phyloP scores from a whole-genome alignment of 1,140 invertebrate species.

The Aphaenogaster ashmeadi region DNA sequence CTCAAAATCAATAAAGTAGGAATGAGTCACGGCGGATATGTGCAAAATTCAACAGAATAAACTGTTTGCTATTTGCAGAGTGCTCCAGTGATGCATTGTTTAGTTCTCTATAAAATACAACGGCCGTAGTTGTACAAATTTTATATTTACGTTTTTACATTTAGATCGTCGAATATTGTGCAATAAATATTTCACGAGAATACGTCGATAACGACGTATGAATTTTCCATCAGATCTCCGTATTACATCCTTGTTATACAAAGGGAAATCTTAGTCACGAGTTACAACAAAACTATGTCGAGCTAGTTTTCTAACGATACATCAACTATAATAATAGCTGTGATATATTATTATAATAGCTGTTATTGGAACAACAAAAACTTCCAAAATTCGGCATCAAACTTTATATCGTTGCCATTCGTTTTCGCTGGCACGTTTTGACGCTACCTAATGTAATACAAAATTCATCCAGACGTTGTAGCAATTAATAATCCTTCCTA shows the following conservation, averaged over 20 bases:
- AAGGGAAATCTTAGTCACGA: neutral
- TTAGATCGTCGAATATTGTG: neutral
- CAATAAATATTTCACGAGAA: neutral
- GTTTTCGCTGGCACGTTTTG: neutral
- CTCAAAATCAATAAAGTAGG: slow-evolving; percentile 61
- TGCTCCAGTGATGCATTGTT: slow-evolving; percentile 36
- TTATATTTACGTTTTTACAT: slow-evolving; percentile 21
- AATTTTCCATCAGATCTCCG: neutral
- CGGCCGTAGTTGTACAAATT: slow-evolving; percentile 17
- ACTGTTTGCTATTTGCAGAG: slow-evolving; percentile 47
- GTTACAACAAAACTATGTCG: neutral
- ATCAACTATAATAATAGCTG: neutral
- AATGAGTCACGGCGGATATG: slow-evolving; percentile 34
- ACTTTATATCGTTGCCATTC: neutral
- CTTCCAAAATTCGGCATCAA: neutral
- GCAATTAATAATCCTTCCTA: slow-evolving; percentile 24
- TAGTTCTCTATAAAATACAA: slow-evolving; percentile 40
- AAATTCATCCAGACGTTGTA: neutral
- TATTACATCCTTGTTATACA: neutral
- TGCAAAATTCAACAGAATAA: slow-evolving; percentile 55
- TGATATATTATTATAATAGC: neutral
- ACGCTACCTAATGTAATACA: neutral
- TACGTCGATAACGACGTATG: no score
- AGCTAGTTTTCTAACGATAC: neutral
- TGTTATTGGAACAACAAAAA: neutral